phyloP scores from a whole-genome alignment of 1,140 invertebrate species.

The Rhyacophila brunnea region DNA sequence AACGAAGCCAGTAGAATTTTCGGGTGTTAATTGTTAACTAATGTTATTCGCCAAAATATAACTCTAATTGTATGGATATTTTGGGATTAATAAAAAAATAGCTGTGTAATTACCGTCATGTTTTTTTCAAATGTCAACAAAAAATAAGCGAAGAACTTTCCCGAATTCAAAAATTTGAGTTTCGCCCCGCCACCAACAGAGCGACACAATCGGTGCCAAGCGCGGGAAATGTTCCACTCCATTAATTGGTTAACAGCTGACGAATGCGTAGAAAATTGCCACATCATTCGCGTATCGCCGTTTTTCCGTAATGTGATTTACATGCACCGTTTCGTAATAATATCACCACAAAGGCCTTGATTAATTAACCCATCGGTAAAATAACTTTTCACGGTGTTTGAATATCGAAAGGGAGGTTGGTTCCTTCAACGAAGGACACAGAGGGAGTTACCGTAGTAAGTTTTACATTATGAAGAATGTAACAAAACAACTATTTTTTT shows the following conservation, averaged over 20 bases:
- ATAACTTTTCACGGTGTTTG: no score
- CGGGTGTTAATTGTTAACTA: no score
- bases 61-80: no score
- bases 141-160: background rate
- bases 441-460: no score
- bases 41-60: no score
- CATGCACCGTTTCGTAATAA: conserved; percentile 13
- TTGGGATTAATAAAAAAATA: no score
- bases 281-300: conserved; percentile 16
- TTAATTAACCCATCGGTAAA: conserved; percentile 12
- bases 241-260: conserved; percentile 19
- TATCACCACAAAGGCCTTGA: conserved; percentile 10
- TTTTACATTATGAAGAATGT: no score
- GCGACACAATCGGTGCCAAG: conserved; percentile 20
- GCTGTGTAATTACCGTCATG: background rate
- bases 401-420: no score
- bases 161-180: background rate
- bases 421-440: no score
- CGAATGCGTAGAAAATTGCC: conserved; percentile 16
- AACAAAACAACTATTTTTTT: no score
- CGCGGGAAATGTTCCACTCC: conserved; percentile 4
- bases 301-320: conserved; percentile 17
- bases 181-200: background rate
- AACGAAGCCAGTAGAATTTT: no score
- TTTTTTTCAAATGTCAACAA: conserved; percentile 2